Base-by-base conservation (phyloP, 35 echinoderm and acorn worm genomes). In the Amphiura filiformis region DNA sequence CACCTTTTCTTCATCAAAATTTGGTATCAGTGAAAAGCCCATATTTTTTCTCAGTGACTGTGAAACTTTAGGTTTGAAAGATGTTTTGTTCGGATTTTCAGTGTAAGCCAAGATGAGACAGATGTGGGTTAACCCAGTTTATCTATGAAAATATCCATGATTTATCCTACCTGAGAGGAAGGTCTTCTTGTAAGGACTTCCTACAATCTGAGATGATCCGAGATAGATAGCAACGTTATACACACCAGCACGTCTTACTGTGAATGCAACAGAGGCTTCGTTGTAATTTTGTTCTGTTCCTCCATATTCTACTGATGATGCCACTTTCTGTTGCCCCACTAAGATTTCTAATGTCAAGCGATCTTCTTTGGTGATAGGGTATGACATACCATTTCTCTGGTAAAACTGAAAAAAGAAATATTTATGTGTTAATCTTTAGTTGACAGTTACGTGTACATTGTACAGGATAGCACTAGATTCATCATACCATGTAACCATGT, bases 241-340 rank as follows among this genome's bases (percentile, higher is more conserved):
- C 0, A 87, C 75, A 13, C 96, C 96, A 39, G 96, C 90, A 61
- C 84, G 65, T 14, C 87, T 84, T 1, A 94, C 88, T 17, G 96
- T 99, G 81, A 99, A 99, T 13, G 93, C 87, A 0, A 91, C 90
- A 22, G 82, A 92, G 70, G 91, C 93, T 31, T 88, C 84, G 84
- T 99, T 91, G 30, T 80, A 87, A 14, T 80, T 83, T 34, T 84
- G 38, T 34, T 65, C 32, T 34, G 70, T 1, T 87, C 36, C 0
- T 78, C 82, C 4, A 80, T 76, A 88, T 76, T 99, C 96, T 20
- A 99, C 36, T 17, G 91, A 91, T 78, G 44, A 92, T n/a, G 90
- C 83, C 22, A 94, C 80, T 36, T 86, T 75, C 76, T 93, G 89
- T 42, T 94, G 90, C 35, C 93, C 86, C 0, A 81, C 90, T 23